Conservation (phyloP, 1,140 invertebrate species). For the Calephelis virginiensis region DNA sequence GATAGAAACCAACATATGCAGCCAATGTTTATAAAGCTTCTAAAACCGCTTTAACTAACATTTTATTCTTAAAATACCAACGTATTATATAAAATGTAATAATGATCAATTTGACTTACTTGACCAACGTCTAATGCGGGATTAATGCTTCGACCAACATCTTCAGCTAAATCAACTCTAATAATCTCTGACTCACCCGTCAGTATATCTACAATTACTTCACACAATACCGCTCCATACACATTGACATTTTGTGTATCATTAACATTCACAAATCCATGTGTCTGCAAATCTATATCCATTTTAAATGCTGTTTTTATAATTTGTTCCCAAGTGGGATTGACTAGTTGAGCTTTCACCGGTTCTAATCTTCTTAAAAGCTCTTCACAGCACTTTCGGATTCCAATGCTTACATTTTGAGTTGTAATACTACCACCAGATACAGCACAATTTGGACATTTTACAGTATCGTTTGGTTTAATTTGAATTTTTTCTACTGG, state of each 20-base stretch:
- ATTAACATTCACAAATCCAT: conserved; percentile 73
- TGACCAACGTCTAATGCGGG: conserved; percentile 90
- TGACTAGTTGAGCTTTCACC: conserved; percentile 73
- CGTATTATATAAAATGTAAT: too few species aligned
- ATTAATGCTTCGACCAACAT: conserved; percentile 85
- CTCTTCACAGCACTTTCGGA: conserved; percentile 40
- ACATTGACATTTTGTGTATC: conserved; percentile 79
- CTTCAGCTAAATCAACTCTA: conserved; percentile 86
- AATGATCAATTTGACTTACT: conserved; percentile 40
- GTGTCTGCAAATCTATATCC: conserved; percentile 81
- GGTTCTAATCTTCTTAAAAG: conserved; percentile 80
- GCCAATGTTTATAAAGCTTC: too few species aligned
- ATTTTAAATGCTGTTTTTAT: conserved; percentile 75
- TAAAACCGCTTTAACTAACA: too few species aligned
- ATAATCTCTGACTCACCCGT: conserved; percentile 84
- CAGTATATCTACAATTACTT: conserved; percentile 87
- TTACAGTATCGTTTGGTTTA: conserved; percentile 81
- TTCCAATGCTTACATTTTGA: conserved; percentile 39
- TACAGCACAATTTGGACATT: conserved; percentile 78
- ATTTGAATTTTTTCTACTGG: conserved; percentile 82
- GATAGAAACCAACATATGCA: too few species aligned
- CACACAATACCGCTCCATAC: conserved; percentile 80
- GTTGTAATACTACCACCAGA: conserved; percentile 81
- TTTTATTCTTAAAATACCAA: too few species aligned
- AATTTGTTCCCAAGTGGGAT: conserved; percentile 81